Evolutionary conservation across 2,888 invertebrate genomes (phyloP), one percentile per base, ranked within the genome.

Genomic region (Fragum fragum): DNA sequence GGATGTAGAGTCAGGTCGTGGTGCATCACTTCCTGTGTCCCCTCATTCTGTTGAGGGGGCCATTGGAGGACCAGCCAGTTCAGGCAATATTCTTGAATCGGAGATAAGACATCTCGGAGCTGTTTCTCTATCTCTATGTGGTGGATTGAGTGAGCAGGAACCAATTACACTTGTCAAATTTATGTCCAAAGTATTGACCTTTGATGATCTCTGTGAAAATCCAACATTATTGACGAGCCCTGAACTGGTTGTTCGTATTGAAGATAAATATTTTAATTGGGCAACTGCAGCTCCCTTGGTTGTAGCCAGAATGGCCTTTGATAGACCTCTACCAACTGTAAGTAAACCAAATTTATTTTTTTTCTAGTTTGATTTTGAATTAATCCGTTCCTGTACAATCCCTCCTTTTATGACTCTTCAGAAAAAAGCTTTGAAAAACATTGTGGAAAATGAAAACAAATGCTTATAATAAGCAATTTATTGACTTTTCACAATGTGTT

Each of bases 1-100:
- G 83, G 99, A 99, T 95, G 97, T 97, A 88, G 99, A 99, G 95
- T 98, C 98, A 82, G 99, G 99, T 85, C 98, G 98, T 94, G 99
- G 99, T 57, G 97, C 98, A 53, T 99, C 99, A 72, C 95, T 99
- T 90, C 98, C 99, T 11, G 98, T 98, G 94, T 98, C 98, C 69
- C 95, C 94, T 23, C 97, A 97, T 91, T 98, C 98, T 83, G 96
- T 97, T 79, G 98, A 97, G 90, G 97, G 97, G 28, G 97, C 96
- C 78, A 95, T 92, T 7, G 91, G 92, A 7, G 91, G 91, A 2
- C 92, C 89, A n/a, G 73, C 88, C 2, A 87, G 87, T 55, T 70
- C 88, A 6, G 86, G 87, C 47, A 90, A 69, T 73, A 85, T 88
- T 85, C 89, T 80, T 72, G 88, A 84, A 79, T 92, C 83, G 52